Evolutionary conservation across 2,888 invertebrate genomes (phyloP).

Genomic region (Spilosoma lubricipeda): DNA sequence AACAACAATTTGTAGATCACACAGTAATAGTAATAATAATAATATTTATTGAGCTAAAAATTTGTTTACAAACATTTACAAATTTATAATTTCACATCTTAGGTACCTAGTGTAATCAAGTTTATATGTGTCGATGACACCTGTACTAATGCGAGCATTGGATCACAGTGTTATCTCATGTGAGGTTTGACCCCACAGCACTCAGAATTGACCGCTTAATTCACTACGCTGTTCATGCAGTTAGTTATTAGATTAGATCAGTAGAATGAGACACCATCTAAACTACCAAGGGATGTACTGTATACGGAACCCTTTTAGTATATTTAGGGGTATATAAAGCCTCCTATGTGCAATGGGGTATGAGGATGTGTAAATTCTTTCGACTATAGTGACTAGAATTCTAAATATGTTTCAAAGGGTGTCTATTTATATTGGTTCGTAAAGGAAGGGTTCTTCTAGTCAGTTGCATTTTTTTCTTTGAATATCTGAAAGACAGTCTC

Average conservation of each 20-base stretch:
- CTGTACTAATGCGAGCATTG: too few species aligned
- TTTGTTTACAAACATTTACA: too few species aligned
- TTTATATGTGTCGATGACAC: too few species aligned
- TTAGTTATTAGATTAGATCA: conserved; percentile 22
- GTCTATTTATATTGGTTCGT: conserved; percentile 1
- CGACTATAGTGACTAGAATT: conserved; percentile 17
- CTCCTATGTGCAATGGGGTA: conserved; percentile 5
- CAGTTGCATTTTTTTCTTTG: neutral
- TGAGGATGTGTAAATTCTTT: conserved; percentile 17
- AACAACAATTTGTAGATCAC: too few species aligned
- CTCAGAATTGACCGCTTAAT: too few species aligned
- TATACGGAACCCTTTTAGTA: neutral
- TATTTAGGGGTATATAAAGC: conserved; percentile 5
- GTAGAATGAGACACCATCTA: conserved; percentile 10
- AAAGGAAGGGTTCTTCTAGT: neutral
- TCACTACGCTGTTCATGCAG: too few species aligned
- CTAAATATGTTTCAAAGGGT: conserved; percentile 2
- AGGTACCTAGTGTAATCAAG: too few species aligned
- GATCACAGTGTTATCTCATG: too few species aligned
- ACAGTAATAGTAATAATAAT: too few species aligned
- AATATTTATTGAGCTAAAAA: too few species aligned
- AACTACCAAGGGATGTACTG: conserved; percentile 3
- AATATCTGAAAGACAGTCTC: neutral
- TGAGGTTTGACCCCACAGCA: too few species aligned
- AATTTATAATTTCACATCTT: too few species aligned